Evolutionary conservation across 2,888 invertebrate species (phyloP).

Genomic region (Timema podura): DNA sequence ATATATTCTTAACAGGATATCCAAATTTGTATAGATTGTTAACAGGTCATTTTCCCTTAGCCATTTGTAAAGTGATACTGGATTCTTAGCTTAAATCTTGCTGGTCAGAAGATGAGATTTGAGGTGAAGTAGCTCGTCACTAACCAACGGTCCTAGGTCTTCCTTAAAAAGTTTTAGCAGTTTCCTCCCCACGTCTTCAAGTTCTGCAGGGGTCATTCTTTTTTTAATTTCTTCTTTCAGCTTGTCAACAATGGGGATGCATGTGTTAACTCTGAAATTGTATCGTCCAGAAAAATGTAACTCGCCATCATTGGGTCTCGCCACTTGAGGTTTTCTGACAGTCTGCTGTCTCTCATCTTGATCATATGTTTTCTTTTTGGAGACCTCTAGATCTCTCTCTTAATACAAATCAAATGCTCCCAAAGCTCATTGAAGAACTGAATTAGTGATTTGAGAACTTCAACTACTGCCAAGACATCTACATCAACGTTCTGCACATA

Average conservation of each 20-base stretch:
- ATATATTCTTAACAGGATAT: background rate
- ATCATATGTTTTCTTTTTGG: background rate
- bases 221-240: background rate
- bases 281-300: background rate
- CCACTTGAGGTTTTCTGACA: conserved; percentile 1
- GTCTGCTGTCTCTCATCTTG: background rate
- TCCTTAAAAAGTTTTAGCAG: background rate
- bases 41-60: background rate
- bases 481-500: background rate
- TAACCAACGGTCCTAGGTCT: conserved; percentile 3
- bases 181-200: background rate
- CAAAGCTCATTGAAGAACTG: too few species aligned
- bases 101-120: background rate
- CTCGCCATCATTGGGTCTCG: background rate
- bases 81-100: background rate
- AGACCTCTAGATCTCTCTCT: background rate
- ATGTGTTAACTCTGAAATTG: conserved; percentile 4
- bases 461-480: background rate
- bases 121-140: conserved; percentile 1
- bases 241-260: background rate
- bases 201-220: background rate
- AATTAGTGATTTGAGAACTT: background rate
- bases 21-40: background rate
- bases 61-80: background rate
- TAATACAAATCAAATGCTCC: background rate